Conservation (phyloP, 2,888 invertebrate species). For the Maniola hyperantus region DNA sequence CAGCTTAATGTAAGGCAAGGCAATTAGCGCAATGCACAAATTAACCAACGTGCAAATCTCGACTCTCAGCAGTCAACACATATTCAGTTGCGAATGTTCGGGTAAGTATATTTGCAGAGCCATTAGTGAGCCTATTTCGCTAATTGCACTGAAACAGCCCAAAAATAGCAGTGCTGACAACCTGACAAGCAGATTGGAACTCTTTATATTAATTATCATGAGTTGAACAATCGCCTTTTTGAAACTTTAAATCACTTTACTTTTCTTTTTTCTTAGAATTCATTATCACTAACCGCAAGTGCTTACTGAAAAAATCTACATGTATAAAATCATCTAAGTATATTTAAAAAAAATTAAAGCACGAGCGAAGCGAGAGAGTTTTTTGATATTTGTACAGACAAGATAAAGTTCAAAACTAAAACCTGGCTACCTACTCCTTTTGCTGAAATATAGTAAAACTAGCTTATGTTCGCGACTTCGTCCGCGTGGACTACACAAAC, state of each 20-base stretch:
- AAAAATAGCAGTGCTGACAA: conserved; percentile 1
- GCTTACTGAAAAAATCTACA: too few relatives aligned
- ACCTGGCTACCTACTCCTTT: too few relatives aligned
- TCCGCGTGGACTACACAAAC: too few relatives aligned
- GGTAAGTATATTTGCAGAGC: conserved; percentile 17
- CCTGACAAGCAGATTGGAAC: conserved; percentile 6
- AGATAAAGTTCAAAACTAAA: too few relatives aligned
- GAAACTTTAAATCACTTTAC: neutral
- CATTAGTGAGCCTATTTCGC: conserved; percentile 18
- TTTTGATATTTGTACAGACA: too few relatives aligned
- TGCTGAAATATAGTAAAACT: too few relatives aligned
- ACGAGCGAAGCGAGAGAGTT: too few relatives aligned
- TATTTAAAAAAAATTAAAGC: too few relatives aligned
- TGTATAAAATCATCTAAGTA: too few relatives aligned
- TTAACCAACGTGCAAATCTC: conserved; percentile 16
- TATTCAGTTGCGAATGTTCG: conserved; percentile 5
- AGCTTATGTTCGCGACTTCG: too few relatives aligned
- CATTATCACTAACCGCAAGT: too few relatives aligned
- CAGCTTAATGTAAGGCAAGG: neutral
- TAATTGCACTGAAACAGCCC: conserved; percentile 19
- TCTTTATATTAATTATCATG: neutral
- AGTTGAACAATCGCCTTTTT: neutral
- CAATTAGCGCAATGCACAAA: neutral
- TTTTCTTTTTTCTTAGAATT: neutral
- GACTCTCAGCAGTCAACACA: neutral